These are phyloP conservation scores for Xiphophorus couchianus DNA, from an alignment of 2,113 vertebrate genomes.

Conservation along the genomic window DNA sequence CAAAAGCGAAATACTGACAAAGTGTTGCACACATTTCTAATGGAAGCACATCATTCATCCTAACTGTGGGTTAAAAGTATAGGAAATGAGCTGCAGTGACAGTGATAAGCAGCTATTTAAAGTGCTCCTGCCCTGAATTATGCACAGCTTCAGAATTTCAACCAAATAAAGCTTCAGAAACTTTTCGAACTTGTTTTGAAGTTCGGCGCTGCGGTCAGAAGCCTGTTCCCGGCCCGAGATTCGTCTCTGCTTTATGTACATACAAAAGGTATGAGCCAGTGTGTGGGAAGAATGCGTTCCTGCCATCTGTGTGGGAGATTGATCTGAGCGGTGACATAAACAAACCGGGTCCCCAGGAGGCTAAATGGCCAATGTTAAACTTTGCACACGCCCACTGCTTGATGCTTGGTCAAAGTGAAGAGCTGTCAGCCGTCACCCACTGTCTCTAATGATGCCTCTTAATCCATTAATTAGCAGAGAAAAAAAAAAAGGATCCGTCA, in stretches of 20 bases:
- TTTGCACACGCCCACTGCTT: conserved; percentile 38
- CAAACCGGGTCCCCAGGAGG: conserved; percentile 17
- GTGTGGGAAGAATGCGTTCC: conserved; percentile 6
- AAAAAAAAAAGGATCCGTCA: conserved; percentile 8
- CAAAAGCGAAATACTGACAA: too few species aligned
- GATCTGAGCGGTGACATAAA: conserved; percentile 25
- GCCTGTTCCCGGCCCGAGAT: neutral
- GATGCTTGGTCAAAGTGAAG: conserved; percentile 26
- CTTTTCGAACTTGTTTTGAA: too few species aligned
- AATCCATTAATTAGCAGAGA: conserved; percentile 41
- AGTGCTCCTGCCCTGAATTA: neutral
- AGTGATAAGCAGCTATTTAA: neutral
- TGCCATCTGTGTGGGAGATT: conserved; percentile 34
- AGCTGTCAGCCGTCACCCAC: conserved; percentile 34
- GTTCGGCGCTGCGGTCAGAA: too few species aligned
- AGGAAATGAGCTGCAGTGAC: neutral
- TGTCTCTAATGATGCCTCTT: conserved; percentile 52
- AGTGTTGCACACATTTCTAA: too few species aligned
- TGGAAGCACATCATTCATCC: too few species aligned
- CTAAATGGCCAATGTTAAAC: conserved; percentile 17
- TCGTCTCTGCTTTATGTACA: neutral
- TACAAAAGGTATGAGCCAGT: neutral
- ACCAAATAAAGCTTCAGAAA: neutral
- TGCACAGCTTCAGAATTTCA: neutral
- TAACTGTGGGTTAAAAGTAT: neutral